A percentile compares a stretch with the other conserved stretches of the same genome.
Conservation (phyloP, 2,113 vertebrate species). For the Macquaria australasica region DNA sequence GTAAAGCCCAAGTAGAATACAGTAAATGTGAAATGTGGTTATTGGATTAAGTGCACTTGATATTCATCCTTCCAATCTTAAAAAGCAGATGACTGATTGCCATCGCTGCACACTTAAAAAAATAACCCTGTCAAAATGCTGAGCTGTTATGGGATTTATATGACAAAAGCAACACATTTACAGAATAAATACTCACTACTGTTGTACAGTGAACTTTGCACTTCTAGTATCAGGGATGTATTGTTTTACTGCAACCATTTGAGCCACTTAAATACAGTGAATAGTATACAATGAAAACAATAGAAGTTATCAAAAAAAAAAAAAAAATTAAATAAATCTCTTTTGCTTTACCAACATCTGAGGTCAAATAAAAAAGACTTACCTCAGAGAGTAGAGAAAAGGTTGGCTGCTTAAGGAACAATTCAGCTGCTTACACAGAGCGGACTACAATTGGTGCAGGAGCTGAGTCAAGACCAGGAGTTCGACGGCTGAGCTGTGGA, state of each 20-base stretch:
- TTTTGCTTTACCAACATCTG: background rate
- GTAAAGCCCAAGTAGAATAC: conserved; percentile 3
- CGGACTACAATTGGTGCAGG: conserved; percentile 37
- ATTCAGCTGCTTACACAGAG: conserved; percentile 3
- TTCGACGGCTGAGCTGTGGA: conserved; percentile 27
- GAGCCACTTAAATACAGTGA: background rate
- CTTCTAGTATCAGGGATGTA: background rate
- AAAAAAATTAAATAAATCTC: background rate
- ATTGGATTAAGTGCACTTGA: conserved; percentile 29
- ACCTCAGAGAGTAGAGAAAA: conserved; percentile 42
- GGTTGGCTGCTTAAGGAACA: background rate
- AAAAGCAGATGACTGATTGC: conserved; percentile 13
- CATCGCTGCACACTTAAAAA: background rate
- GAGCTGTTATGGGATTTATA: conserved; percentile 19
- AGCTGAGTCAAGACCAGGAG: conserved; percentile 45
- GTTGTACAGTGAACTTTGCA: background rate
- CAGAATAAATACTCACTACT: background rate
- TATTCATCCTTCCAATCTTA: background rate
- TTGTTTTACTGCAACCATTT: background rate
- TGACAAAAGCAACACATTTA: conserved; percentile 11
- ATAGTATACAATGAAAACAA: background rate
- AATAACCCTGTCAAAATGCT: background rate
- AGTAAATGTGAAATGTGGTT: conserved; percentile 20
- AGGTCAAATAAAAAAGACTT: conserved; percentile 31
- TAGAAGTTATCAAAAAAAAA: background rate